phyloP scores from a whole-genome alignment of 1,140 invertebrate genomes.

The Pachyrhynchus sulphureomaculatus region DNA sequence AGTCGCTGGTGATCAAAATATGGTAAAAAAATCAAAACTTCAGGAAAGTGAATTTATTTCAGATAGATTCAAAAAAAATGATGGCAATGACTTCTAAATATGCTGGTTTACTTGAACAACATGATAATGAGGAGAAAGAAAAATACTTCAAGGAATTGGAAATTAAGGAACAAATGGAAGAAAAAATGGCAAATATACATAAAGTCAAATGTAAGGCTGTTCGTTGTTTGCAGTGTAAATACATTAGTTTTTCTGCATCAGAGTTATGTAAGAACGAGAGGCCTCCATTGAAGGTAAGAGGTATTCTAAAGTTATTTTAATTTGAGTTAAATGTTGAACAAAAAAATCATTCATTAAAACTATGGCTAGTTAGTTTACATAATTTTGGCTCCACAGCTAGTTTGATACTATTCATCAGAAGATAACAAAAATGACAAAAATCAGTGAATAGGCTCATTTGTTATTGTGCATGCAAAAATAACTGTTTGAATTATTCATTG shows the following conservation, averaged over 20 bases:
- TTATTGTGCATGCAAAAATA: no score
- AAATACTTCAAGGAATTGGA: slow-evolving; percentile 88
- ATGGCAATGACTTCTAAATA: slow-evolving; percentile 79
- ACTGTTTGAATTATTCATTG: no score
- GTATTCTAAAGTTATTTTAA: no score
- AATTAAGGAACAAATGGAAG: slow-evolving; percentile 87
- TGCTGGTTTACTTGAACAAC: slow-evolving; percentile 69
- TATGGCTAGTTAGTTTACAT: no score
- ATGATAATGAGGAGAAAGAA: slow-evolving; percentile 74
- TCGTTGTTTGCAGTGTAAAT: slow-evolving; percentile 84
- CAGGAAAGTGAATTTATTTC: slow-evolving; percentile 56
- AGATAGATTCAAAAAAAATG: slow-evolving; percentile 74
- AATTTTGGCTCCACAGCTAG: no score
- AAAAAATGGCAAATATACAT: slow-evolving; percentile 85
- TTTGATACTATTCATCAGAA: no score
- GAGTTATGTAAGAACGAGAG: slow-evolving; percentile 80
- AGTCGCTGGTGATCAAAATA: no score
- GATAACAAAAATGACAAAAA: no score
- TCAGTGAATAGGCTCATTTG: no score
- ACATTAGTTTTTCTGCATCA: slow-evolving; percentile 80
- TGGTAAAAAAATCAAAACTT: slow-evolving; percentile 55
- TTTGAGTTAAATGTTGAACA: no score
- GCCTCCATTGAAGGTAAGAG: slow-evolving; percentile 70
- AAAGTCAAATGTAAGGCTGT: slow-evolving; percentile 87
- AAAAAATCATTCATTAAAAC: no score